Evolutionary conservation across 1,140 invertebrate species (phyloP).

Genomic region (Aleiodes sp.): DNA sequence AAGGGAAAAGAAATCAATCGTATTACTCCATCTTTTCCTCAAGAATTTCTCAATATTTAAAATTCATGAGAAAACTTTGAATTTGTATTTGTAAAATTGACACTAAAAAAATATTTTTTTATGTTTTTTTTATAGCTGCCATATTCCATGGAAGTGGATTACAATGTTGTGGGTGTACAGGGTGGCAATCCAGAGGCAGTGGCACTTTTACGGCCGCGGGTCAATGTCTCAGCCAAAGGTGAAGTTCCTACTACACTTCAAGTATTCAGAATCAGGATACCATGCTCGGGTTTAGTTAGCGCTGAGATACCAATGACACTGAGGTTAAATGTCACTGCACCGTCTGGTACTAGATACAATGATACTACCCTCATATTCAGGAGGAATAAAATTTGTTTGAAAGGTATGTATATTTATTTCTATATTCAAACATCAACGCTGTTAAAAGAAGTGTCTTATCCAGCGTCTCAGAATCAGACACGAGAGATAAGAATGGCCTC

Average conservation of each 20-base stretch:
- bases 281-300: conserved; percentile 79
- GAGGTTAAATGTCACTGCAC: conserved; percentile 78
- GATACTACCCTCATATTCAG: conserved; percentile 81
- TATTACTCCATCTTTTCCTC: too few species aligned
- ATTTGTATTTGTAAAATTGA: too few species aligned
- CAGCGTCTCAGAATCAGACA: too few species aligned
- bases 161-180: conserved; percentile 72
- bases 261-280: conserved; percentile 80
- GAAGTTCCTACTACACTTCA: conserved; percentile 78
- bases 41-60: too few species aligned
- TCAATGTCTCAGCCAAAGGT: conserved; percentile 83
- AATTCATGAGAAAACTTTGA: too few species aligned
- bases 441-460: neutral
- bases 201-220: conserved; percentile 78
- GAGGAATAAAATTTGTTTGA: conserved; percentile 87
- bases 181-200: conserved; percentile 54
- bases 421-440: neutral
- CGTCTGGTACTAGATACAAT: conserved; percentile 71
- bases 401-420: conserved; percentile 69
- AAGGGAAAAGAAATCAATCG: too few species aligned
- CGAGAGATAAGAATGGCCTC: too few species aligned
- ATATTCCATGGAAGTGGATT: conserved; percentile 80
- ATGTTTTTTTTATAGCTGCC: conserved; percentile 71
- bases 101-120: too few species aligned
- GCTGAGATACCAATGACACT: conserved; percentile 81